phyloP scores from a whole-genome alignment of 2,888 invertebrate genomes.

The Notodonta ziczac region DNA sequence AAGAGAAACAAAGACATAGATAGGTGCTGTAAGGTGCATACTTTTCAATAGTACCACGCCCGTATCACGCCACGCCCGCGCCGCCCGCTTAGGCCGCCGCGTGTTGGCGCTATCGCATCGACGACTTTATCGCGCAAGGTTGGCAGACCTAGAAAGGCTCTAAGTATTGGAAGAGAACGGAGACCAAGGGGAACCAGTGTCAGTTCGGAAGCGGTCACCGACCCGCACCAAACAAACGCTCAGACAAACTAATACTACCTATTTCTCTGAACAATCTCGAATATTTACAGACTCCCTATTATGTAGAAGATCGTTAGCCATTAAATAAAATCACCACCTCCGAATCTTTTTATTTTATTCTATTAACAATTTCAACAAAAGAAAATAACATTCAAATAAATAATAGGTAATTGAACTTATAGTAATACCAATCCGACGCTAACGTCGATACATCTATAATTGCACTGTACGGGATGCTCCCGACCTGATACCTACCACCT shows the following conservation, averaged over 20 bases:
- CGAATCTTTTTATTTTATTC: conserved; percentile 10
- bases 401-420: conserved; percentile 12
- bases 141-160: not conserved
- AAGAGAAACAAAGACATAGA: no score
- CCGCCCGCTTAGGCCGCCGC: no score
- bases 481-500: not conserved
- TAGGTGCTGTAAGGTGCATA: no score
- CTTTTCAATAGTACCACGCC: no score
- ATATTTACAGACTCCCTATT: no score
- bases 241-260: no score
- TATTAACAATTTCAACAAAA: conserved; percentile 30
- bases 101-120: not conserved
- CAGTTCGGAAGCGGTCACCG: not conserved
- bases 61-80: no score
- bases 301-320: not conserved
- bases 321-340: not conserved
- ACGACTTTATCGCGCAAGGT: not conserved
- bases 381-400: conserved; percentile 30
- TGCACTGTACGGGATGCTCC: conserved; percentile 2
- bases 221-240: no score
- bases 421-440: conserved; percentile 21
- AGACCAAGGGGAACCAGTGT: not conserved
- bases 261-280: no score
- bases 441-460: conserved; percentile 4
- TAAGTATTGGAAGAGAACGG: not conserved